Evolutionary conservation across 2,888 invertebrate species (phyloP).

Genomic region (Mactromeris polynyma): DNA sequence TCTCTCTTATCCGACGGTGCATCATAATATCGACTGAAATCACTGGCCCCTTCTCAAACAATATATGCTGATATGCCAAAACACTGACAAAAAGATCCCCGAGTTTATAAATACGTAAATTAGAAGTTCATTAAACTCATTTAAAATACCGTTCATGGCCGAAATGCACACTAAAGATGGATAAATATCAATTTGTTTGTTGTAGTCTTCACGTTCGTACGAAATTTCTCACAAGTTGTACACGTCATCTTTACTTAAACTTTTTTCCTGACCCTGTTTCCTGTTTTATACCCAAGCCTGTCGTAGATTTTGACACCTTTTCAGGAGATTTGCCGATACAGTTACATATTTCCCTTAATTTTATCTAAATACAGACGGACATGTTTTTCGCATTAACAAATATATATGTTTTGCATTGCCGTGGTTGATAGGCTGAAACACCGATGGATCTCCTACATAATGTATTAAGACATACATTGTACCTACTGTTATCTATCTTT

Average conservation of each 20-base stretch:
- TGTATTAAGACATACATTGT: no score
- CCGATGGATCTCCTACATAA: no score
- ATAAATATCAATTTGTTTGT: background rate
- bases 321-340: background rate
- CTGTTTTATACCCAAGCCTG: background rate
- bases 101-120: slow-evolving; percentile 10
- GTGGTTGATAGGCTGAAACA: no score
- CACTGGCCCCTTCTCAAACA: no score
- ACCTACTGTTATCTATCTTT: no score
- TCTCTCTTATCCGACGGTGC: no score
- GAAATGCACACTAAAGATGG: background rate
- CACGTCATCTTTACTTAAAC: background rate
- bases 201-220: background rate
- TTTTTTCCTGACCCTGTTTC: background rate
- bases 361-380: background rate
- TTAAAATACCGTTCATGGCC: background rate
- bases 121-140: background rate
- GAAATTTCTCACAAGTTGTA: background rate
- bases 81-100: no score
- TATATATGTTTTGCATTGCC: background rate
- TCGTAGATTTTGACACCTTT: background rate
- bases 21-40: slow-evolving; percentile 37
- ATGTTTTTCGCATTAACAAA: background rate
- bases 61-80: no score
- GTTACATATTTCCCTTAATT: background rate